phyloP scores from a whole-genome alignment of 2,797 vertebrate genomes.

The Paguma larvata region DNA sequence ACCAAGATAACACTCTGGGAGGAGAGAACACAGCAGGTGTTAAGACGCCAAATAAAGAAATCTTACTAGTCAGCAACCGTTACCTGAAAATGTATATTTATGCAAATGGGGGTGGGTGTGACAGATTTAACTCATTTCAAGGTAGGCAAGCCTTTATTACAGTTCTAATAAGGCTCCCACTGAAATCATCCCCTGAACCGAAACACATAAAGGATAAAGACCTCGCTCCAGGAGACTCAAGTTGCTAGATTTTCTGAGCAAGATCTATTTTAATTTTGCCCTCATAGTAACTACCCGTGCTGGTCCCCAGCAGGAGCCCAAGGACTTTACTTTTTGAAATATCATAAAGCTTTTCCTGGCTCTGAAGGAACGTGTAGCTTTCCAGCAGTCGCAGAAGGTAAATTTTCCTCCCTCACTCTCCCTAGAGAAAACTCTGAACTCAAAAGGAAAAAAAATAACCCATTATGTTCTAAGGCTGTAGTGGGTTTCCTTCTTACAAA shows the following conservation, averaged over 20 bases:
- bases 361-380: not conserved
- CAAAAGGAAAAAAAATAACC: not conserved
- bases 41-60: not conserved
- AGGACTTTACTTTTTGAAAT: conserved; percentile 27
- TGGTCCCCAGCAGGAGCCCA: not conserved
- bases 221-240: not conserved
- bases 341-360: not conserved
- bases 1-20: not conserved
- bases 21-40: not conserved
- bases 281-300: not conserved
- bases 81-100: not conserved
- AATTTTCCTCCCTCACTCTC: not conserved
- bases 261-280: not conserved
- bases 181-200: not conserved
- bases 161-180: not conserved
- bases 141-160: not conserved
- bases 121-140: not conserved
- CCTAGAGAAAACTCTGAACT: conserved; percentile 1
- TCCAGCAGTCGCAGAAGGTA: not conserved
- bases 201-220: not conserved
- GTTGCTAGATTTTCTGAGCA: conserved; percentile 32
- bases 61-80: not conserved
- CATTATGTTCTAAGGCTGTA: not conserved
- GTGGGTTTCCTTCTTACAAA: not conserved
- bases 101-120: not conserved